A percentile compares a stretch with the other conserved stretches of the same genome.
phyloP scores from a whole-genome alignment of 2,888 invertebrate genomes.

The Automeris io region DNA sequence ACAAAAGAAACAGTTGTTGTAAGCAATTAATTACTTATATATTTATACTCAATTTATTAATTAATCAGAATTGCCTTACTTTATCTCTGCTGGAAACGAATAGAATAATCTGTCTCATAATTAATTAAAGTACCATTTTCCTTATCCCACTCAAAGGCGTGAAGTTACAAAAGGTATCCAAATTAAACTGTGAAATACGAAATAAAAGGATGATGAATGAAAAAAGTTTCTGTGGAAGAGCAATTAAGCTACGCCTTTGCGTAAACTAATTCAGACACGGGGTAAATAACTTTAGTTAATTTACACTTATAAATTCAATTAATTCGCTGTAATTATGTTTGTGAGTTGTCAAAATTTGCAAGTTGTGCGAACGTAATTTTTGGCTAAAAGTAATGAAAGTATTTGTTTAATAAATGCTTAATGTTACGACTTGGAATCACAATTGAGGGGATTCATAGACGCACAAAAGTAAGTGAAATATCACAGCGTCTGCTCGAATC shows the following conservation, averaged over 20 bases:
- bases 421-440: too few species aligned
- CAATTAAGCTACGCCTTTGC: not conserved
- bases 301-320: not conserved
- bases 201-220: not conserved
- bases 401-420: too few species aligned
- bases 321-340: too few species aligned
- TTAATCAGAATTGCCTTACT: not conserved
- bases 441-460: too few species aligned
- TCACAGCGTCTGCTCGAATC: too few species aligned
- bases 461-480: too few species aligned
- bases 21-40: too few species aligned
- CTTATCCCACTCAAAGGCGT: not conserved
- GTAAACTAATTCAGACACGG: not conserved
- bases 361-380: too few species aligned
- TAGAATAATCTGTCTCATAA: not conserved
- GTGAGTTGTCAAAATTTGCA: too few species aligned
- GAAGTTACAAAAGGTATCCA: not conserved
- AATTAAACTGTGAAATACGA: not conserved
- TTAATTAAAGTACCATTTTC: not conserved
- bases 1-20: too few species aligned
- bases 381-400: too few species aligned
- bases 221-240: not conserved
- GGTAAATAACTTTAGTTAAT: not conserved
- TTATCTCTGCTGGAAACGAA: not conserved
- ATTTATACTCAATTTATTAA: too few species aligned